phyloP scores from a whole-genome alignment of 2,888 invertebrate species.

The Branchipolynoe longqiensis region DNA sequence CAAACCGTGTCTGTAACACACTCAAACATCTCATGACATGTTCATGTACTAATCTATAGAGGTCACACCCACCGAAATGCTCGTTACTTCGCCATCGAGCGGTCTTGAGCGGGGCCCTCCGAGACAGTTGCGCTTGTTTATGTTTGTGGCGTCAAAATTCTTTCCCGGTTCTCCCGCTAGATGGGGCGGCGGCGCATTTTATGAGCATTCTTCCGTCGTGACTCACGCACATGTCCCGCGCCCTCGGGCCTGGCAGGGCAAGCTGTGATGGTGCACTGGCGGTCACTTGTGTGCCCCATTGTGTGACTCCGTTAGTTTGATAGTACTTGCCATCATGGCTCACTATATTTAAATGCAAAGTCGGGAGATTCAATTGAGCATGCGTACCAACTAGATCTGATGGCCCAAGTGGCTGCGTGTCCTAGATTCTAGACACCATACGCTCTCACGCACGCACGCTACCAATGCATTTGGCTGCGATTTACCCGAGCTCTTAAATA shows the following conservation, averaged over 20 bases:
- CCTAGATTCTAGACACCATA: no score
- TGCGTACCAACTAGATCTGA: no score
- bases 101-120: neutral
- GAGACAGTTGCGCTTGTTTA: conserved; percentile 32
- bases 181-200: conserved; percentile 51
- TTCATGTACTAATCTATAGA: conserved; percentile 12
- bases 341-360: no score
- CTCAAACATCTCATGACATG: neutral
- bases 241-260: neutral
- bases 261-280: neutral
- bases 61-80: neutral
- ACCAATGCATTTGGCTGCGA: no score
- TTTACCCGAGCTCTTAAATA: no score
- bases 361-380: no score
- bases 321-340: neutral
- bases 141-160: conserved; percentile 52
- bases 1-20: neutral
- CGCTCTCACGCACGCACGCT: no score
- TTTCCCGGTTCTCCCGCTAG: conserved; percentile 40
- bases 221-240: conserved; percentile 38
- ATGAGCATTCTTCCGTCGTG: conserved; percentile 28
- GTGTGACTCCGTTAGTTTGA: neutral
- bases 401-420: no score
- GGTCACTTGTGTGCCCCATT: no score
- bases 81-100: conserved; percentile 30